A percentile compares a stretch with the other conserved stretches of the same genome.
phyloP scores from a whole-genome alignment of 2,113 vertebrate species.

The Corvus cornix region DNA sequence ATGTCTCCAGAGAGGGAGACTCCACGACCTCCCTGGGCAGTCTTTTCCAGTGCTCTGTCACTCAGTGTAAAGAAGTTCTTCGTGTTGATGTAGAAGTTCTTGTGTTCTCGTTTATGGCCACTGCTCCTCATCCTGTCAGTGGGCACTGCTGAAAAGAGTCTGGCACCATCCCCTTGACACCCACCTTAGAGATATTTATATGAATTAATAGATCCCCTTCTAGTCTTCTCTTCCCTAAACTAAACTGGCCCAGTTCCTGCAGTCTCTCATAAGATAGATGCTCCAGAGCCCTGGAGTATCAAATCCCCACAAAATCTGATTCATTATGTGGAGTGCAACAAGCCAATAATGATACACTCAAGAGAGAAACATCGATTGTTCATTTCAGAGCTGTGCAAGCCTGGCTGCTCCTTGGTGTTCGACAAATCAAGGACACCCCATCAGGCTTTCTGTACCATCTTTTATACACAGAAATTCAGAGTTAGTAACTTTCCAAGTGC shows the following conservation, averaged over 20 bases:
- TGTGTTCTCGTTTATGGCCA: neutral
- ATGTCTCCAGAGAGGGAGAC: too few relatives aligned
- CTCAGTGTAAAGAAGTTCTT: neutral
- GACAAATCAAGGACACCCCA: neutral
- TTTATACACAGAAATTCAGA: neutral
- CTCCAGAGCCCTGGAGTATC: neutral
- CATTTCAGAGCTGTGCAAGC: neutral
- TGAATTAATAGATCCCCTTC: neutral
- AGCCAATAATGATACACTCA: neutral
- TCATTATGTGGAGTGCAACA: neutral
- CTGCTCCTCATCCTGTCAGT: fast-evolving
- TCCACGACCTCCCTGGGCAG: too few relatives aligned
- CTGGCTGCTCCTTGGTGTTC: neutral
- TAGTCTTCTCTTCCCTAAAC: neutral
- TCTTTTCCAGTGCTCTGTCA: neutral
- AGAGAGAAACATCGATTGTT: too few relatives aligned
- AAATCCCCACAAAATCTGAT: neutral
- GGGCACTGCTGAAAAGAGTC: neutral
- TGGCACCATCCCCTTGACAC: neutral
- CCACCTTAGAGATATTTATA: neutral
- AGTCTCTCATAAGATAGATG: neutral
- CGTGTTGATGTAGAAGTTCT: neutral
- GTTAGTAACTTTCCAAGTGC: neutral
- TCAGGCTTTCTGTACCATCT: neutral
- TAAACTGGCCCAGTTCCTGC: neutral